Evolutionary conservation across 1,140 invertebrate genomes (phyloP), one percentile per base, ranked within the genome.

Genomic region (Hycleus cichorii): DNA sequence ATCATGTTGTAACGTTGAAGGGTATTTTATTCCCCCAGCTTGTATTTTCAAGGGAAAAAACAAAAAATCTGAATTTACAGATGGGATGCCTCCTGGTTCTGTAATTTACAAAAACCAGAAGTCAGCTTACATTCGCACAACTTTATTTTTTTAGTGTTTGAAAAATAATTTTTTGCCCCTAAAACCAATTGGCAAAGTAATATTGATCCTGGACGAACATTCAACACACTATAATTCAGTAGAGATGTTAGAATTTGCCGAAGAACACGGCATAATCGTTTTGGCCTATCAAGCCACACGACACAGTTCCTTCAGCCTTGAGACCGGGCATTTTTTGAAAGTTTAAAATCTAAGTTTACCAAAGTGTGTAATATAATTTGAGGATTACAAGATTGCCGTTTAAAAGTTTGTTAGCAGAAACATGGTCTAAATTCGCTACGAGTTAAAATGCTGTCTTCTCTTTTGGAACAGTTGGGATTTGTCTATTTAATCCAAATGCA

Each of bases 1-100:
- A 58, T 75, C 60, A 39, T 75, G 60, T 57, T 63, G 61, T 26
- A 68, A 62, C 61, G 60, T 52, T 48, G 58, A 58, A 47, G 63
- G 63, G 8, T 59, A 38, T 49, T 66, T 66, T 42, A 47, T 59
- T 40, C 64, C 69, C 57, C 68, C 64, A 12, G 69, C 10, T 24
- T 43, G 27, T 27, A 51, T 51, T n/a, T 9, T 51, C 2, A 42
- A 43, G 25, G 18, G 60, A 62, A 45, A 69, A 68, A 63, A 69
- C 70, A 47, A 72, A 70, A 64, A 57, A 49, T n/a, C 63, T 5
- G 66, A 73, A 57, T 70, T 48, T 39, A 10, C 27, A 46, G n/a
- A 39, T 11, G n/a, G 38, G n/a, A 27, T 38, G 27, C 7, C 24
- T 47, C 10, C 53, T 10, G 53, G 45, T 47, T 55, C 53, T 8